phyloP scores from a whole-genome alignment of 2,113 vertebrate species.

The Mormoops blainvillei region DNA sequence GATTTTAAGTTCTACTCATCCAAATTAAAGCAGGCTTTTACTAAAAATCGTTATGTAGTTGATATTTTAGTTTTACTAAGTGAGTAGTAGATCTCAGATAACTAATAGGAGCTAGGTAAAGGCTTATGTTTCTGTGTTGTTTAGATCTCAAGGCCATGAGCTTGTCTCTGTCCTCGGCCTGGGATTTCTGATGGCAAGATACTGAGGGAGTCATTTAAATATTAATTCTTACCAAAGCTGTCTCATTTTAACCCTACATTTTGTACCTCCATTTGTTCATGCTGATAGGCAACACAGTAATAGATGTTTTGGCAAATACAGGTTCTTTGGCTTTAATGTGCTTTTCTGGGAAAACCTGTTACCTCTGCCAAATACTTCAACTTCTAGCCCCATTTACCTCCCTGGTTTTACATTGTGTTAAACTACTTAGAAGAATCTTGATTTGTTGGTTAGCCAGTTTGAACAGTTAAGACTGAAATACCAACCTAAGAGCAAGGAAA shows the following conservation, averaged over 20 bases:
- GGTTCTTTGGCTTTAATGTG: neutral
- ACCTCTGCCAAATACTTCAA: neutral
- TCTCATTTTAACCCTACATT: slow-evolving; percentile 2
- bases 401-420: neutral
- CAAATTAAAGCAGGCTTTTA: neutral
- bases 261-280: neutral
- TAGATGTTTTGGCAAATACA: neutral
- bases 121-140: neutral
- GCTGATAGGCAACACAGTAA: neutral
- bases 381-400: neutral
- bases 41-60: neutral
- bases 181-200: slow-evolving; percentile 6
- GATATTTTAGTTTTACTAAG: neutral
- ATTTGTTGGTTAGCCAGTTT: neutral
- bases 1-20: neutral
- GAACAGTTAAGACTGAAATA: neutral
- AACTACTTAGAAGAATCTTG: neutral
- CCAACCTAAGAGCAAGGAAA: neutral
- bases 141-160: slow-evolving; percentile 30
- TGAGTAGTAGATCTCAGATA: slow-evolving; percentile 19
- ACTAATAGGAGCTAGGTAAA: neutral
- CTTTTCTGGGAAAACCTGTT: neutral
- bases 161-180: neutral
- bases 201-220: slow-evolving; percentile 25
- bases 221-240: slow-evolving; percentile 21